Evolutionary conservation across 2,113 vertebrate genomes (phyloP).

Genomic region (Phyllostomus hastatus): DNA sequence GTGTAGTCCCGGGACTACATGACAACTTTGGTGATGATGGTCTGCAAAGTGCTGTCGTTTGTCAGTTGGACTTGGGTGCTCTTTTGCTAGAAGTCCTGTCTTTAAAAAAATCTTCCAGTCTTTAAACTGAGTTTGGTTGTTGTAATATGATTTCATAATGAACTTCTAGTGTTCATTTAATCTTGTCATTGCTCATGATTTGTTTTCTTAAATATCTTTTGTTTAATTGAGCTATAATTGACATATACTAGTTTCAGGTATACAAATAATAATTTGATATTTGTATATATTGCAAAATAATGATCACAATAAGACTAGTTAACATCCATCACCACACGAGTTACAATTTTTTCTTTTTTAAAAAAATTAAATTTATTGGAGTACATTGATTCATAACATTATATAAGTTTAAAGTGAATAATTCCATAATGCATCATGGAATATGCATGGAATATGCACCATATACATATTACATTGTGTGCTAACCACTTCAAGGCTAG

Average conservation of each 20-base stretch:
- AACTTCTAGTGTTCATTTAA: neutral
- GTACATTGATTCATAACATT: neutral
- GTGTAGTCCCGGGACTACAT: neutral
- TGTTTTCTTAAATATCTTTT: neutral
- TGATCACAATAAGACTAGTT: neutral
- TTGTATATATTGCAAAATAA: neutral
- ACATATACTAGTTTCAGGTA: neutral
- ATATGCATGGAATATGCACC: too few relatives aligned
- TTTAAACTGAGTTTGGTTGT: constrained; percentile 14
- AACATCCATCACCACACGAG: neutral
- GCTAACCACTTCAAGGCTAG: neutral
- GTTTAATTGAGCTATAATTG: neutral
- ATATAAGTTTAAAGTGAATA: neutral
- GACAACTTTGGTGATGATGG: neutral
- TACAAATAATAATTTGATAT: neutral
- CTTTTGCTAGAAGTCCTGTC: neutral
- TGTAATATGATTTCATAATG: neutral
- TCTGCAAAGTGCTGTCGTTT: neutral
- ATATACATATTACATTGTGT: neutral
- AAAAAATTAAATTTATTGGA: neutral
- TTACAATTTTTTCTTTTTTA: neutral
- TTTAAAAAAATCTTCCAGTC: neutral
- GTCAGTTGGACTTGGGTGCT: neutral
- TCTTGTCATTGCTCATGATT: neutral
- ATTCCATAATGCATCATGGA: neutral